Percentiles rank a stretch among this genome's conserved stretches.
phyloP scores from a whole-genome alignment of 2,797 vertebrate species.

The Triplophysa bombifrons region DNA sequence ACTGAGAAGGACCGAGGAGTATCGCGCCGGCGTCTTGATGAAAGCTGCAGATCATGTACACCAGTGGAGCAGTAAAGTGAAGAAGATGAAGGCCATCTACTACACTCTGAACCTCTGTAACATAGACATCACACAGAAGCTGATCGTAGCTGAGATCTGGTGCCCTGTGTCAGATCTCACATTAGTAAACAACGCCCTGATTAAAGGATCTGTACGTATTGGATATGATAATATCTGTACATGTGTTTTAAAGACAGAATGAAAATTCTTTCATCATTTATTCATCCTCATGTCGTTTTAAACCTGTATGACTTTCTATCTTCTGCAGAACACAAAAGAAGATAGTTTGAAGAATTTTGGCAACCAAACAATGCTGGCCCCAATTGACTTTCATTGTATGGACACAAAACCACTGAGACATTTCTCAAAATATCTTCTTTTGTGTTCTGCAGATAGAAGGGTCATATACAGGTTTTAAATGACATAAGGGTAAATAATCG shows the following conservation, averaged over 20 bases:
- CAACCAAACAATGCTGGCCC: too few species aligned
- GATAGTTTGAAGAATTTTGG: too few species aligned
- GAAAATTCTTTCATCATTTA: too few species aligned
- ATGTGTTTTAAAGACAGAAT: not conserved
- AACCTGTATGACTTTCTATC: too few species aligned
- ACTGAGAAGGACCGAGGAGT: slow-evolving; percentile 62
- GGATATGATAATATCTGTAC: not conserved
- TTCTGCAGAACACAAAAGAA: too few species aligned
- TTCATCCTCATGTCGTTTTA: too few species aligned
- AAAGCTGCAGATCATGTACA: slow-evolving; percentile 54
- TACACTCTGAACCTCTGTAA: slow-evolving; percentile 67
- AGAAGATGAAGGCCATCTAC: slow-evolving; percentile 67
- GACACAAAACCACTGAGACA: too few species aligned
- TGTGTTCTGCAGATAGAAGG: too few species aligned
- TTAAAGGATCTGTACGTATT: slow-evolving; percentile 57
- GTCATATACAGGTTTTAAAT: too few species aligned
- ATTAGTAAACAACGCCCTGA: slow-evolving; percentile 53
- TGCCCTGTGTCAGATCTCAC: slow-evolving; percentile 61
- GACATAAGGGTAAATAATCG: not conserved
- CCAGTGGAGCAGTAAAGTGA: slow-evolving; percentile 59
- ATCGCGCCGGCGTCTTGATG: slow-evolving; percentile 46
- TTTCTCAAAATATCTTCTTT: too few species aligned
- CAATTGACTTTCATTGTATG: too few species aligned
- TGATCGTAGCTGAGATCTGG: slow-evolving; percentile 65
- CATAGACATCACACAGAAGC: slow-evolving; percentile 65